Base-by-base conservation (phyloP, 2,888 invertebrate genomes). In the Hemithea aestivaria region DNA sequence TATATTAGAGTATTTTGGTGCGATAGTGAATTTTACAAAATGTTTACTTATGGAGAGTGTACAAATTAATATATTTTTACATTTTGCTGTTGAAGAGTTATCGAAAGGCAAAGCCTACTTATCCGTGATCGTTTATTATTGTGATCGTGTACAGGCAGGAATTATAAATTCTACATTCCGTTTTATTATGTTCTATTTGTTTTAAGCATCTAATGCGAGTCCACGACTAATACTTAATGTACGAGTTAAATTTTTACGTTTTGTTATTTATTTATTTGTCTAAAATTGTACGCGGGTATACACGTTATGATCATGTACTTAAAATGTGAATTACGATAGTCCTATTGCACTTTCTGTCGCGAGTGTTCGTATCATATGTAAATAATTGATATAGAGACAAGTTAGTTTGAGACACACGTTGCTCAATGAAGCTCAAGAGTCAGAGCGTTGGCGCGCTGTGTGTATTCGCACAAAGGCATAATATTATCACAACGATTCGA, bases 11-110 rank as follows among this genome's bases (percentile, higher is more conserved):
- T 81, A 83, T 84, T 80, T 82, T 84, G 87, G 87, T 85, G 84
- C 87, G 83, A 80, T 84, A 83, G 82, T 73, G 71, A 85, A 84
- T 81, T 85, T 67, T 85, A 84, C 83, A 84, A 85, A 52, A 81
- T 79, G 76, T 83, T 82, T 73, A 66, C 61, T 64, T 69, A 73
- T 73, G 66, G 69, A 66, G 69, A 83, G 67, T 87, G 85, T 87
- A 87, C 85, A 85, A 85, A 85, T 82, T 84, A 83, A 83, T 83
- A 84, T 85, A 84, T 85, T 85, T 85, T 84, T 85, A 84, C 82
- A 85, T 82, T 80, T 83, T 73, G 71, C 79, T 81, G 80, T 82
- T 78, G 76, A 81, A 71, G 76, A 73, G 72, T 77, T 77, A 73
- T 69, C 61, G 61, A 66, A 70, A 73, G 85, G 87, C 85, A 73